Evolutionary conservation across 2,797 vertebrate species (phyloP).

Genomic region (Bucorvus abyssinicus): DNA sequence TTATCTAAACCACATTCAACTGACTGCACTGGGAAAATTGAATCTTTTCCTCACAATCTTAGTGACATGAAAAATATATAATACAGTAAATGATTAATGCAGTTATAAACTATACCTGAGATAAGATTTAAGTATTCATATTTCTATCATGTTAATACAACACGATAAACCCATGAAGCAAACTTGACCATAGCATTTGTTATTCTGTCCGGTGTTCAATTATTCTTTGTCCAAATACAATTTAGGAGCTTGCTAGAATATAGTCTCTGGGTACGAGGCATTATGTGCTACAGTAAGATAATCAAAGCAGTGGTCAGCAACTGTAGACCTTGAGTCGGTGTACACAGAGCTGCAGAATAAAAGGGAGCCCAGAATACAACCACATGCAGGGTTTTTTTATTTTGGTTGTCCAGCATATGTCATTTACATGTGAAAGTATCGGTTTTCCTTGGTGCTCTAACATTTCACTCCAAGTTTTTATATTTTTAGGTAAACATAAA

Average conservation of each 20-base stretch:
- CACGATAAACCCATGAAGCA: conserved; percentile 87
- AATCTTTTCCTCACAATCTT: conserved; percentile 84
- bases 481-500: conserved; percentile 30
- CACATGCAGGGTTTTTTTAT: not conserved
- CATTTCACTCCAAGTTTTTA: conserved; percentile 3
- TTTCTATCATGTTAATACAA: conserved; percentile 95
- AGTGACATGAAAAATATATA: conserved; percentile 94
- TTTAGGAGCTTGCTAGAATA: conserved; percentile 75
- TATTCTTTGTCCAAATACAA: conserved; percentile 85
- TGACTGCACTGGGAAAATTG: conserved; percentile 84
- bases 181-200: conserved; percentile 82
- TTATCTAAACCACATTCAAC: conserved; percentile 79
- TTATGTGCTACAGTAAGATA: conserved; percentile 77
- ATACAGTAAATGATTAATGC: conserved; percentile 94
- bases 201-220: conserved; percentile 81
- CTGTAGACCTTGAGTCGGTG: not conserved
- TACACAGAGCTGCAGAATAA: conserved; percentile 14
- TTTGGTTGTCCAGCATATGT: not conserved
- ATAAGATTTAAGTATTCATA: conserved; percentile 98
- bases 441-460: not conserved
- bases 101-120: conserved; percentile 92
- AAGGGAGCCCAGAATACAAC: not conserved
- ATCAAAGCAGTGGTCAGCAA: conserved; percentile 70
- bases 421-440: not conserved
- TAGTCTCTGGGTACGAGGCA: conserved; percentile 64